Evolutionary conservation across 2,888 invertebrate species (phyloP).

Genomic region (Maniola hyperantus): DNA sequence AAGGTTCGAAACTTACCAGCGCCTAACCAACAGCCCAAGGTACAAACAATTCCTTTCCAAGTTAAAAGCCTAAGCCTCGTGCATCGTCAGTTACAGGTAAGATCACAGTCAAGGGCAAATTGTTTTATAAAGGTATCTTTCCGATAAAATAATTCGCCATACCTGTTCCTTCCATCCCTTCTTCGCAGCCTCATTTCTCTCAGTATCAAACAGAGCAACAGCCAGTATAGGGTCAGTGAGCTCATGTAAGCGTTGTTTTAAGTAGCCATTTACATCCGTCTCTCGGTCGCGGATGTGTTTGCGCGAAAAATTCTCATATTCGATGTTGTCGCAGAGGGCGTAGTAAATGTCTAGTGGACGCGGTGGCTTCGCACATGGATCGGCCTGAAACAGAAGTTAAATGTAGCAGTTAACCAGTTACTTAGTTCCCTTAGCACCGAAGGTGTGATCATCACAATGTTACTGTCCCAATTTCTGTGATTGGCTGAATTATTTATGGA

Average conservation of each 20-base stretch:
- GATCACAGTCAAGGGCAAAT: not conserved
- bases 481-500: too few relatives aligned
- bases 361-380: conserved; percentile 81
- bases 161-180: conserved; percentile 78
- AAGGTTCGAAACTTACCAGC: too few relatives aligned
- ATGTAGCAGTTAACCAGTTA: not conserved
- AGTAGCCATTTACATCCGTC: conserved; percentile 68
- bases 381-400: conserved; percentile 74
- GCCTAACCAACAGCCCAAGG: too few relatives aligned
- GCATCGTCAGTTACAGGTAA: not conserved
- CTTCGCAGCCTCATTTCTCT: conserved; percentile 77
- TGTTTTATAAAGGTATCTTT: too few relatives aligned
- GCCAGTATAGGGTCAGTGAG: conserved; percentile 69
- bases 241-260: conserved; percentile 68
- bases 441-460: too few relatives aligned
- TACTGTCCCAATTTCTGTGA: too few relatives aligned
- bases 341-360: conserved; percentile 85
- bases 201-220: conserved; percentile 79
- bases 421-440: not conserved
- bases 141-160: too few relatives aligned
- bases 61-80: not conserved
- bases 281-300: conserved; percentile 77
- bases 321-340: conserved; percentile 84
- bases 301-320: conserved; percentile 82
- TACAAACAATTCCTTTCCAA: too few relatives aligned